Base-by-base conservation (phyloP, 2,888 invertebrate species). In the Drosophila hawaiiensis region DNA sequence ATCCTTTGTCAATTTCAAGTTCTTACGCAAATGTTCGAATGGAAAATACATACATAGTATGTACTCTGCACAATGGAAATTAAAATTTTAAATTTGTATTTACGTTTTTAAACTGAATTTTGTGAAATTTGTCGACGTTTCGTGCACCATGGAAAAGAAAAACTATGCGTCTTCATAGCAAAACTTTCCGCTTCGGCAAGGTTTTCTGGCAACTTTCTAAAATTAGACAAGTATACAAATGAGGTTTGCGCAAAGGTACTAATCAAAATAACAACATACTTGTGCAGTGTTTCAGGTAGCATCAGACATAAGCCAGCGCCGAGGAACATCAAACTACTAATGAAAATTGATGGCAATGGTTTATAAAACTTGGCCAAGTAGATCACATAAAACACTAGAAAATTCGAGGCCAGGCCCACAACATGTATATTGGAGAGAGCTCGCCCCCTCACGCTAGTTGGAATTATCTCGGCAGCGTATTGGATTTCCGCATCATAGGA, bases 401-500 rank as follows among this genome's bases (percentile, higher is more conserved):
- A 95, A 73, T 94, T 94, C 47, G 95, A 94, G 1, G 94, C 94
- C 86, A 95, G 94, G 3, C 95, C 95, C 14, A 94, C 94, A 1
- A 95, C 94, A 84, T 95, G 95, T 1, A 95, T 94, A 49, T 94
- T 94, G 16, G 95, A 94, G 4, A 95, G 94, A 9, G 95, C 95
- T 81, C 95, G 95, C 0, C 95, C 95, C 31, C 95, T 91, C 1
- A 95, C 94, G 55, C 94, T 94, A 1, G 95, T 95, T 12, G 95
- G 95, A 53, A 95, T 94, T 35, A 95, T 92, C 90, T 95, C 95
- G 1, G 95, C 95, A 1, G 95, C 95, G 82, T 95, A 95, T 89
- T 95, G 95, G n/a, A 95, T 94, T 28, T 95, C 95, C 7, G 95
- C 95, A 91, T 95, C 95, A 83, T 95, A 95, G 16, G 95, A 95